Conservation (phyloP, 2,888 invertebrate species). For the Nycteola revayana region DNA sequence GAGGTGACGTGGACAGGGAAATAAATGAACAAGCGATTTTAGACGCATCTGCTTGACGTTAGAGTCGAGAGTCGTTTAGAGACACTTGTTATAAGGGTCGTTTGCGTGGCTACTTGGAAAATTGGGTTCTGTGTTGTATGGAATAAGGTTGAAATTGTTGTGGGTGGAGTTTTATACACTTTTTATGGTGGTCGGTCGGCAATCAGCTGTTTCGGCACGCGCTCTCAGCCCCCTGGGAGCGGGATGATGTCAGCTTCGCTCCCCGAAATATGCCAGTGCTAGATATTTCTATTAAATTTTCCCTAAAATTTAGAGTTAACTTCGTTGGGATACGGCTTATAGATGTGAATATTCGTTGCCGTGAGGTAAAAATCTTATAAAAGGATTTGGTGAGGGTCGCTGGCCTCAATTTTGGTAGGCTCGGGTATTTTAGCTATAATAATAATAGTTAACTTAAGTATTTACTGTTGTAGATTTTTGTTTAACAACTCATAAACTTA, state of each 20-base stretch:
- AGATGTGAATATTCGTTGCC: slow-evolving; percentile 5
- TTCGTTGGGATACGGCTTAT: slow-evolving; percentile 14
- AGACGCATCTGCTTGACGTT: slow-evolving; percentile 34
- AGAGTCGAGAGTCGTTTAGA: slow-evolving; percentile 41
- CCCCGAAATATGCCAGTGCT: slow-evolving; percentile 39
- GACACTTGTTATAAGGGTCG: slow-evolving; percentile 52
- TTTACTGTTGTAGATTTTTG: too few relatives aligned
- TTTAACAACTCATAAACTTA: too few relatives aligned
- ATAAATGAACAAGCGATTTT: slow-evolving; percentile 46
- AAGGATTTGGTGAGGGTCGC: neutral
- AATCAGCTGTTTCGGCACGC: slow-evolving; percentile 81
- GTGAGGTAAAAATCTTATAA: slow-evolving; percentile 7
- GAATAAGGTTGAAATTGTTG: slow-evolving; percentile 24
- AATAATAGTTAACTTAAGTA: too few relatives aligned
- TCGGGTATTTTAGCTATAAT: too few relatives aligned
- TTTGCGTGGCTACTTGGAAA: slow-evolving; percentile 12
- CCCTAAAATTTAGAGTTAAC: slow-evolving; percentile 14
- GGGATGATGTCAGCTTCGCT: slow-evolving; percentile 62
- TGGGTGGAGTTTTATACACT: slow-evolving; percentile 44
- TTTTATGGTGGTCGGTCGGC: slow-evolving; percentile 73
- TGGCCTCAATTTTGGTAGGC: too few relatives aligned
- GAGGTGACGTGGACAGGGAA: slow-evolving; percentile 53
- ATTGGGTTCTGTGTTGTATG: slow-evolving; percentile 15
- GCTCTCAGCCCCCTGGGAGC: slow-evolving; percentile 60
- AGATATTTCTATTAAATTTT: slow-evolving; percentile 61